Base-by-base conservation (phyloP, 2,113 vertebrate species). In the Chaetorhynchus papuensis region DNA sequence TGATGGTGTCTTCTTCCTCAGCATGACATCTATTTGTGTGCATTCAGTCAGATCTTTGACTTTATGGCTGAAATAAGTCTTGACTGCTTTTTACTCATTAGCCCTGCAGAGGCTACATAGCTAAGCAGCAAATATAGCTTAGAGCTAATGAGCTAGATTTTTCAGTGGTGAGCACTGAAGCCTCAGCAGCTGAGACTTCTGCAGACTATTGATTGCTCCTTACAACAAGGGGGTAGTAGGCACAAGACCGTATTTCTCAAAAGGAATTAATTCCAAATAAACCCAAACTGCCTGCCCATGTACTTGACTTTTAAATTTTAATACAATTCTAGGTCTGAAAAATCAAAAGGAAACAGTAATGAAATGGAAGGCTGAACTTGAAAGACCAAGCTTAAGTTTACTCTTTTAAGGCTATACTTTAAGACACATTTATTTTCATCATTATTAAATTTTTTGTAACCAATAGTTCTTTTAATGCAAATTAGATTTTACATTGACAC, bases 1-100 rank as follows among this genome's bases (percentile, higher is more conserved):
- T 52, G 70, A 81, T 7, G 10, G 79, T 52, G 53, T 66, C 82
- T 71, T 88, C 90, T 96, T 93, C 80, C 90, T 89, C 76, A 74
- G 68, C 65, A 21, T n/a, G 83, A 42, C 44, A 75, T 47, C 50
- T 87, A 18, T 64, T 82, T 86, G 60, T 68, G 64, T 75, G 52
- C 72, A 90, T 93, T 93, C 76, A 64, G 54, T 90, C 76, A 90
- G 68, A 78, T 81, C 70, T 90, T 94, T 3, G 3, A 69, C 83
- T 95, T 96, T 77, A 86, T 83, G 88, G 78, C 60, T 90, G 86
- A 92, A 90, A 64, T 90, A 91, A 76, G 63, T 91, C 78, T 77
- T 90, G 84, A 94, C 78, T 86, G 64, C 66, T 75, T 96, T 92
- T 92, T 91, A 83, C 39, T 95, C 81, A n/a, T 90, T 92, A 86